Percentiles rank a stretch among this genome's conserved stretches.
These are phyloP conservation scores for Andrena bicolor DNA, from an alignment of 2,888 invertebrate species.

Conservation along the genomic window DNA sequence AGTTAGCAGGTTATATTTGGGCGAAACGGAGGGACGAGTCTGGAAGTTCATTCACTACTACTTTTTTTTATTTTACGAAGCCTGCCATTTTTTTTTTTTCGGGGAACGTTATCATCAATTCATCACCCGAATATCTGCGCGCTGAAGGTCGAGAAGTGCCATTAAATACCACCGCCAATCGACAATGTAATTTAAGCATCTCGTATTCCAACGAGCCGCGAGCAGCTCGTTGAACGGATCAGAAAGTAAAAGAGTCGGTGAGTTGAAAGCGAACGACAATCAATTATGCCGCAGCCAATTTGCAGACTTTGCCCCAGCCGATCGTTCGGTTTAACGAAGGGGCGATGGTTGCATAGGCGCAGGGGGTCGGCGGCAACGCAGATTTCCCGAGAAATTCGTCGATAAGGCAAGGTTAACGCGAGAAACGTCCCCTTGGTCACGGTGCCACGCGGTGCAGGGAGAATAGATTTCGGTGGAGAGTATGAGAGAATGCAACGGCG, in stretches of 20 bases:
- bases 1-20: not conserved
- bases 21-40: not conserved
- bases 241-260: no score
- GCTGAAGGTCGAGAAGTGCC: no score
- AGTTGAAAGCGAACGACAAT: no score
- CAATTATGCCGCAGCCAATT: no score
- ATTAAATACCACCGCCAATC: no score
- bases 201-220: no score
- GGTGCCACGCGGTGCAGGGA: conserved; percentile 63
- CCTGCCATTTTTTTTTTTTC: no score
- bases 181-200: no score
- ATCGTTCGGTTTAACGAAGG: not conserved
- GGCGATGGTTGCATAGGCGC: not conserved
- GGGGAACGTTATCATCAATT: no score
- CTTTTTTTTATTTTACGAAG: no score
- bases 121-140: no score
- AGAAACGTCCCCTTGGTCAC: conserved; percentile 58
- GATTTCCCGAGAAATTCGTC: conserved; percentile 41
- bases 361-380: not conserved
- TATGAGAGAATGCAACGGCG: conserved; percentile 59
- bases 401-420: conserved; percentile 55
- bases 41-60: not conserved
- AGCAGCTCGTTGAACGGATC: no score
- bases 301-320: not conserved
- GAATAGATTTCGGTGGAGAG: conserved; percentile 65